Evolutionary conservation across 2,113 vertebrate genomes (phyloP).

Genomic region (Anarrhichthys ocellatus): DNA sequence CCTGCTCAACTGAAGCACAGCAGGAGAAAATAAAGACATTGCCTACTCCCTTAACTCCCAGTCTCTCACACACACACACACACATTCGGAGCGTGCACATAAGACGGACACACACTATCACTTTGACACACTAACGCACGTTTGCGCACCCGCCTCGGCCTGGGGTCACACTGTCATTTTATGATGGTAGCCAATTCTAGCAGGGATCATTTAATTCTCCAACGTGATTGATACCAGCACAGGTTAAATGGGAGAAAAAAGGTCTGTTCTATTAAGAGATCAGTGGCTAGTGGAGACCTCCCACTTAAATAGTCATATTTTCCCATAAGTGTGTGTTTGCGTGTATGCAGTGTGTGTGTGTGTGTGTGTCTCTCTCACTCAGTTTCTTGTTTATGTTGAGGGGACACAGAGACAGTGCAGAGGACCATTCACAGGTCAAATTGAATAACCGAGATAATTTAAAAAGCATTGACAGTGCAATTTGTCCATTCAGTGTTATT

Average conservation of each 20-base stretch:
- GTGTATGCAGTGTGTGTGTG: conserved; percentile 27
- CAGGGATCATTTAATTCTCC: conserved; percentile 97
- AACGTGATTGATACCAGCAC: conserved; percentile 94
- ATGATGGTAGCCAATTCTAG: conserved; percentile 97
- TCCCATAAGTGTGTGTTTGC: conserved; percentile 50
- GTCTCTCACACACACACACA: conserved; percentile 22
- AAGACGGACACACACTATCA: conserved; percentile 11
- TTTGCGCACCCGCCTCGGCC: conserved; percentile 51
- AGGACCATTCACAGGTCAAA: conserved; percentile 95
- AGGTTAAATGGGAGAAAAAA: conserved; percentile 94
- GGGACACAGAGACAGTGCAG: conserved; percentile 79
- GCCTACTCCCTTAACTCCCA: conserved; percentile 58
- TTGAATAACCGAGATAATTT: conserved; percentile 99
- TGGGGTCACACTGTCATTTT: conserved; percentile 95
- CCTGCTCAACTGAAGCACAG: conserved; percentile 95
- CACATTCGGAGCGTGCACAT: conserved; percentile 12
- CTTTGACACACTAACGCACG: conserved; percentile 50
- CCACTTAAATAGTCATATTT: conserved; percentile 92
- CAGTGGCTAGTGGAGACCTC: conserved; percentile 96
- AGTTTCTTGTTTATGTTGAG: conserved; percentile 80
- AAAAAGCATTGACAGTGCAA: conserved; percentile 94
- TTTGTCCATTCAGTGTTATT: conserved; percentile 96
- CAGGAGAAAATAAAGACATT: conserved; percentile 95
- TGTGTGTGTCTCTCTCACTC: conserved; percentile 48
- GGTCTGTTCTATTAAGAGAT: conserved; percentile 97